A percentile compares a stretch with the other conserved stretches of the same genome.
Conservation (phyloP, 1,140 invertebrate genomes). For the Argopecten irradians region DNA sequence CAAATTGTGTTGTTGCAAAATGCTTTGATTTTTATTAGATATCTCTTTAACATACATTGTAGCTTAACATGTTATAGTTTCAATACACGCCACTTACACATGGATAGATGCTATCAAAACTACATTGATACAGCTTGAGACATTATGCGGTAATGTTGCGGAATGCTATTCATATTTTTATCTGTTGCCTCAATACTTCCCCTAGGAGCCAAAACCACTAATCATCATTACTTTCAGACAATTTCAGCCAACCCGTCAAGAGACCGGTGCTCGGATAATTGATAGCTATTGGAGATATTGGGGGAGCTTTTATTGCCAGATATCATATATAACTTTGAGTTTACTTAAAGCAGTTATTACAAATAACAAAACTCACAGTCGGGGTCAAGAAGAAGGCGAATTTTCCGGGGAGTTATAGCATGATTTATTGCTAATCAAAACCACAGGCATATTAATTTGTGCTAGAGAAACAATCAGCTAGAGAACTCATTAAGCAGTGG, state of each 20-base stretch:
- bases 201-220: not conserved
- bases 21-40: no score
- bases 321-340: not conserved
- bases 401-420: not conserved
- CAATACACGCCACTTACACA: no score
- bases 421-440: slow-evolving; percentile 22
- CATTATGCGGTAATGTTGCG: not conserved
- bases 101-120: no score
- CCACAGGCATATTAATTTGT: not conserved
- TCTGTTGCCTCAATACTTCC: not conserved
- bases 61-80: no score
- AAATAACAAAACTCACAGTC: not conserved
- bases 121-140: not conserved
- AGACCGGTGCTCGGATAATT: not conserved
- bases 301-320: not conserved
- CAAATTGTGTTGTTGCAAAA: no score
- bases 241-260: not conserved
- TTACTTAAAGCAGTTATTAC: not conserved
- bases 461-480: not conserved
- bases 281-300: not conserved
- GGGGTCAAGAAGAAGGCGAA: not conserved
- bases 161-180: not conserved
- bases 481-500: not conserved
- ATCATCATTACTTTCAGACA: not conserved
- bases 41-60: no score